Evolutionary conservation across 2,113 vertebrate genomes (phyloP).

Genomic region (Xenopus laevis): DNA sequence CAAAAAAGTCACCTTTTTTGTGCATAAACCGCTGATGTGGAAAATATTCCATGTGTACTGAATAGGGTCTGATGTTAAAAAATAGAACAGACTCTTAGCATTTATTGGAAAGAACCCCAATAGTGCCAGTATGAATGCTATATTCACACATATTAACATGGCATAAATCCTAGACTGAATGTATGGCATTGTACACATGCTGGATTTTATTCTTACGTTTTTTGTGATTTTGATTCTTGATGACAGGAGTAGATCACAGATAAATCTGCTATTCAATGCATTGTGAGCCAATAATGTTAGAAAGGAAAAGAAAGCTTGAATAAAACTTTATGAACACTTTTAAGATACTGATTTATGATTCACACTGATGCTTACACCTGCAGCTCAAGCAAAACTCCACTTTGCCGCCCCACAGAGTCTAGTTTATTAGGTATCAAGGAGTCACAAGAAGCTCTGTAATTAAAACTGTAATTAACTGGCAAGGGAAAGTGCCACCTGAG

Average conservation of each 20-base stretch:
- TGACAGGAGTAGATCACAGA: conserved; percentile 51
- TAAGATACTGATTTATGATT: conserved; percentile 78
- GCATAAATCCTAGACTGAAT: not conserved
- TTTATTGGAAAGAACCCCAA: no score
- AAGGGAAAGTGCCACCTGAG: conserved; percentile 79
- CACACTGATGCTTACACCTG: conserved; percentile 75
- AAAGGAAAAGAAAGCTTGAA: conserved; percentile 66
- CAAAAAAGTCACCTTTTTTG: no score
- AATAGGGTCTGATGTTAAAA: no score
- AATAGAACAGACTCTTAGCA: no score
- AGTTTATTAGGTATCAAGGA: conserved; percentile 82
- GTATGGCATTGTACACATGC: not conserved
- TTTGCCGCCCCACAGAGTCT: conserved; percentile 75
- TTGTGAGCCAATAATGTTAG: conserved; percentile 37
- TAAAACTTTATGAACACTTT: conserved; percentile 68
- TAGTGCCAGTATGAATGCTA: no score
- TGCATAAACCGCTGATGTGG: no score
- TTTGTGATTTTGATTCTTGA: conserved; percentile 47
- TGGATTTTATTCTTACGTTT: conserved; percentile 7
- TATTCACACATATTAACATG: no score
- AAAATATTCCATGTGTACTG: no score
- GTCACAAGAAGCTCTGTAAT: conserved; percentile 79
- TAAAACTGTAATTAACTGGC: conserved; percentile 80
- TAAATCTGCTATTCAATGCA: conserved; percentile 10
- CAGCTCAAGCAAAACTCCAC: conserved; percentile 78